Conservation (phyloP, 1,140 invertebrate genomes). For the Plodia interpunctella region DNA sequence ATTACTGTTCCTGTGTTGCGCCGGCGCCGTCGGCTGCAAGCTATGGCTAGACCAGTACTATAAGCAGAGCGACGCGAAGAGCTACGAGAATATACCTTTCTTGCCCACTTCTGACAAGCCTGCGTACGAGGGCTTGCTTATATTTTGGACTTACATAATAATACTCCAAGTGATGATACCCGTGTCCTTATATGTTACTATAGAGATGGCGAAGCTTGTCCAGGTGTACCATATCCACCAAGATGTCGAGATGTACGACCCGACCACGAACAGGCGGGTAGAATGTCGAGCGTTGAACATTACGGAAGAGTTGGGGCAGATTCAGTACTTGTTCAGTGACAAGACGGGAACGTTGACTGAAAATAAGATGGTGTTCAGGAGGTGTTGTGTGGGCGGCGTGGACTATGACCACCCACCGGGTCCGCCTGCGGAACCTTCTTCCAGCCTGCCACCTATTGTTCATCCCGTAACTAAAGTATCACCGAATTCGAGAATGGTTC, state of each 20-base stretch:
- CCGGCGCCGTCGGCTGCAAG: conserved; percentile 93
- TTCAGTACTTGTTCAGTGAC: conserved; percentile 98
- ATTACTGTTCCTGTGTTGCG: conserved; percentile 91
- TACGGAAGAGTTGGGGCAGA: conserved; percentile 96
- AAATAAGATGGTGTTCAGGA: conserved; percentile 97
- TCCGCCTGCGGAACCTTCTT: conserved; percentile 74
- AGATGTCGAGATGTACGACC: conserved; percentile 91
- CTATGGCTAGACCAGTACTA: conserved; percentile 83
- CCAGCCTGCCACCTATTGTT: conserved; percentile 73
- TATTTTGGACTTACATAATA: conserved; percentile 97
- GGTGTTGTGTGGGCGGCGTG: conserved; percentile 91
- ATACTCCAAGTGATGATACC: conserved; percentile 98
- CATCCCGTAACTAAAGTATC: conserved; percentile 77
- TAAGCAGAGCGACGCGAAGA: not conserved
- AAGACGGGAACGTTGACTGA: conserved; percentile 98
- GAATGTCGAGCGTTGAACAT: conserved; percentile 98
- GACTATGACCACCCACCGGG: conserved; percentile 91
- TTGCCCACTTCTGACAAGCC: conserved; percentile 78
- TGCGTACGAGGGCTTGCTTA: conserved; percentile 89
- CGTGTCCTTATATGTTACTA: conserved; percentile 96
- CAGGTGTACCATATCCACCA: conserved; percentile 98
- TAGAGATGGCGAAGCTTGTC: conserved; percentile 97
- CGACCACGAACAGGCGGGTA: conserved; percentile 88
- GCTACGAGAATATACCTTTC: conserved; percentile 79
- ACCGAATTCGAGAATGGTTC: conserved; percentile 82